Percentiles rank a stretch among this genome's conserved stretches.
Conservation (phyloP, 2,888 invertebrate genomes). For the Thymelicus acteon region DNA sequence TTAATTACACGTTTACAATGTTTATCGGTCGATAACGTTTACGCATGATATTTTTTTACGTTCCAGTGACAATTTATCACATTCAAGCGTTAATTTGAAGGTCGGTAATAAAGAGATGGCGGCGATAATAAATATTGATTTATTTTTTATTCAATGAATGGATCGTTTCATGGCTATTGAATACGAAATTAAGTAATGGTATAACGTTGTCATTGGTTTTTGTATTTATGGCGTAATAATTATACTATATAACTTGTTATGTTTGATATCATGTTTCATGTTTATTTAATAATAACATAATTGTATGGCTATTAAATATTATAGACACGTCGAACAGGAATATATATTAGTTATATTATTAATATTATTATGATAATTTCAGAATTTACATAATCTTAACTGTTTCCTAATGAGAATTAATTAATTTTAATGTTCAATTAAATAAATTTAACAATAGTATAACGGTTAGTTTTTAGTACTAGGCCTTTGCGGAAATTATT, state of each 20-base stretch:
- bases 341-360: too few relatives aligned
- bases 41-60: slow-evolving; percentile 39
- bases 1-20: slow-evolving; percentile 67
- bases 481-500: too few relatives aligned
- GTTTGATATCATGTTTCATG: neutral
- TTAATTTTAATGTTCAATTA: too few relatives aligned
- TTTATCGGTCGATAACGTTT: slow-evolving; percentile 47
- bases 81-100: slow-evolving; percentile 42
- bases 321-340: too few relatives aligned
- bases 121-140: slow-evolving; percentile 32
- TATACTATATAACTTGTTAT: neutral
- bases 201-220: slow-evolving; percentile 24
- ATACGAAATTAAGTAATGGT: slow-evolving; percentile 34
- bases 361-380: too few relatives aligned
- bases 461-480: too few relatives aligned
- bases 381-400: too few relatives aligned
- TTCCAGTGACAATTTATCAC: slow-evolving; percentile 36
- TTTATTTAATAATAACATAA: neutral
- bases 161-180: slow-evolving; percentile 22
- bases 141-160: slow-evolving; percentile 16
- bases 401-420: too few relatives aligned
- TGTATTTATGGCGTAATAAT: slow-evolving; percentile 13
- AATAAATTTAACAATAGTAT: too few relatives aligned
- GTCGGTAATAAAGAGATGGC: slow-evolving; percentile 33
- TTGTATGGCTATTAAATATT: neutral